Base-by-base conservation (phyloP, 2,113 vertebrate species). In the Sturnira hondurensis region DNA sequence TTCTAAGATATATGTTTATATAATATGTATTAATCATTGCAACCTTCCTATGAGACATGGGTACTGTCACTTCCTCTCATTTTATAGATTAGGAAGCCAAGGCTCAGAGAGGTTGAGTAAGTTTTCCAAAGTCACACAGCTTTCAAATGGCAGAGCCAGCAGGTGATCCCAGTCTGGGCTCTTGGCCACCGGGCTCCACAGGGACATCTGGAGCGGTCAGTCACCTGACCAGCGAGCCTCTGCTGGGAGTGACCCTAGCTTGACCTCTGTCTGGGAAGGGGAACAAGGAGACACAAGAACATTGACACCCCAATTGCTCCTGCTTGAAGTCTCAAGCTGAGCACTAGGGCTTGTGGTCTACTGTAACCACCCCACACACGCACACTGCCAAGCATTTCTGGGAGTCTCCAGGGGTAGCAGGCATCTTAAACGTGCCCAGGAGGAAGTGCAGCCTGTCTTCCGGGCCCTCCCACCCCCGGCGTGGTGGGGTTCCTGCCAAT, bases 111-210 rank as follows among this genome's bases (percentile, higher is more conserved):
- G 31, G 26, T 26, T 41, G 31, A 65, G n/a, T 36, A 45, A 77
- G 33, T 52, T 77, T 16, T 54, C 33, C 38, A 65, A 15, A 33
- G 78, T 36, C 86, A 92, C 87, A 74, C 74, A 93, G 78, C 58
- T 7, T 63, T 31, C 50, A 58, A 38, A 58, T 26, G 16, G 24
- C n/a, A 2, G 14, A 63, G 26, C 20, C 41, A 47, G 68, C 54
- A 19, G 89, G 15, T 71, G 54, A 65, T 54, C 67, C 56, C 15
- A 6, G 15, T 17, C 78, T 56, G 36, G 15, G 45, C n/a, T 61
- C n/a, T 65, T 6, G 47, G 63, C 43, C 36, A 38, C 67, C 20
- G 13, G 65, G 41, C 11, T 78, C 74, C 0, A 1, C 17, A 24
- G 78, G 36, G 58, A 77, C 13, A 11, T 45, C 63, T 56, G 61